A percentile compares a stretch with the other conserved stretches of the same genome.
Conservation (phyloP, 2,113 vertebrate genomes). For the Puma concolor region DNA sequence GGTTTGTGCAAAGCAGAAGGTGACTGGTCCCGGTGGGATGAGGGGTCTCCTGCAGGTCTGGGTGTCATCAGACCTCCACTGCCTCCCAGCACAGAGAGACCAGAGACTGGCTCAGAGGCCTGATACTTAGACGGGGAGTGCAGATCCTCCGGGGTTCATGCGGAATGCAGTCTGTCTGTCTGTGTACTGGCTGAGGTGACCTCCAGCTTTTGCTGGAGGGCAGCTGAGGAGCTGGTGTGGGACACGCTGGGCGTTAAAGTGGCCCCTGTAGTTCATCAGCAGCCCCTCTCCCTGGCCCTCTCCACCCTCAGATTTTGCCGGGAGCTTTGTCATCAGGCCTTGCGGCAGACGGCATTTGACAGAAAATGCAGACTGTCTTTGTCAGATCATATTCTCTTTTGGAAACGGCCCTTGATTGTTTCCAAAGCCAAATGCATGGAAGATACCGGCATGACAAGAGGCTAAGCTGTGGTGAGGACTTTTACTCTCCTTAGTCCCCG, state of each 20-base stretch:
- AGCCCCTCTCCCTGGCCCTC: rapidly evolving
- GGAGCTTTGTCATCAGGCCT: neutral
- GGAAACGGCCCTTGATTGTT: neutral
- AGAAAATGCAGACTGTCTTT: neutral
- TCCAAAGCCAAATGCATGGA: neutral
- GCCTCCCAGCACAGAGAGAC: neutral
- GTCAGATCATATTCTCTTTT: neutral
- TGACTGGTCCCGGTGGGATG: neutral
- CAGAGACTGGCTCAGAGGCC: neutral
- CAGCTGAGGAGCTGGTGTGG: neutral
- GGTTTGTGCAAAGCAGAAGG: neutral
- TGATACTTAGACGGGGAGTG: rapidly evolving
- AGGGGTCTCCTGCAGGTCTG: no score
- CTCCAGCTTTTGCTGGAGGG: neutral
- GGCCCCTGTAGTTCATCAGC: neutral
- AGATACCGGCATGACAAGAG: neutral
- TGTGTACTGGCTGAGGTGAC: no score
- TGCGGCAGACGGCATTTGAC: no score
- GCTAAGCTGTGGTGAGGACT: neutral
- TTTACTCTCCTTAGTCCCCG: rapidly evolving
- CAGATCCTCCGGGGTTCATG: rapidly evolving
- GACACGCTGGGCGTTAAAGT: neutral
- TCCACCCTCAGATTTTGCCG: neutral
- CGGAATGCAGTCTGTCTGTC: rapidly evolving
- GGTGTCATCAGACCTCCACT: neutral